Evolutionary conservation across 2,888 invertebrate genomes (phyloP).

Genomic region (Eupeodes luniger): DNA sequence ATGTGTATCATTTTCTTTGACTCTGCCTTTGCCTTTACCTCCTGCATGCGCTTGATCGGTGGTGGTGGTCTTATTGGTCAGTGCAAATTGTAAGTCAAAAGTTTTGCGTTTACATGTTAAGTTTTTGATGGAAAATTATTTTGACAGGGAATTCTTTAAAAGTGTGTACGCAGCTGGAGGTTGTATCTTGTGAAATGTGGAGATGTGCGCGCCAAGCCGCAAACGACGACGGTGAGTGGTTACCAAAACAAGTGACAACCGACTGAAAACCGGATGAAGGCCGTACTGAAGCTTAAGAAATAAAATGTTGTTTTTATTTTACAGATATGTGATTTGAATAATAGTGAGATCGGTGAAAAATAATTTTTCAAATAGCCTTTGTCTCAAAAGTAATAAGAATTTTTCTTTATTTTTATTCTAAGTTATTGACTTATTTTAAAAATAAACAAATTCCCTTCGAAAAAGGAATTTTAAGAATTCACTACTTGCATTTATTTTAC

Average conservation of each 20-base stretch:
- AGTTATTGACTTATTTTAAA: no score
- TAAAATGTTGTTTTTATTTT: not conserved
- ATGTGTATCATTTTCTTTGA: not conserved
- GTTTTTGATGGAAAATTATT: constrained; percentile 46
- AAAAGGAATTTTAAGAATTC: no score
- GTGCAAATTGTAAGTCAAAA: not conserved
- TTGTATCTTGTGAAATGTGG: constrained; percentile 18
- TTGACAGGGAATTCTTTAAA: constrained; percentile 50
- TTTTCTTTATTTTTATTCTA: no score
- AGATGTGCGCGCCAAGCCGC: not conserved
- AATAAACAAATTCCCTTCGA: no score
- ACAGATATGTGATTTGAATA: not conserved
- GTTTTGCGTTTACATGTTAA: constrained; percentile 41
- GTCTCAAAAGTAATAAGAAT: no score
- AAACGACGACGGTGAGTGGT: no score
- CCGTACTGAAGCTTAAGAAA: not conserved
- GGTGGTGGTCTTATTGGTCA: not conserved
- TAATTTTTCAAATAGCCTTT: not conserved
- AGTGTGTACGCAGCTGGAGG: constrained; percentile 42
- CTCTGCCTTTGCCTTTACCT: not conserved
- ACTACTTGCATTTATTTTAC: no score
- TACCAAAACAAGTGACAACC: not conserved
- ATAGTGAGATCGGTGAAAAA: not conserved
- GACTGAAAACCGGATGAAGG: not conserved
- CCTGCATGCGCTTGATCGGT: no score